These are phyloP conservation scores for Malaclemys terrapin DNA, from an alignment of 2,113 vertebrate genomes.

Conservation along the genomic window DNA sequence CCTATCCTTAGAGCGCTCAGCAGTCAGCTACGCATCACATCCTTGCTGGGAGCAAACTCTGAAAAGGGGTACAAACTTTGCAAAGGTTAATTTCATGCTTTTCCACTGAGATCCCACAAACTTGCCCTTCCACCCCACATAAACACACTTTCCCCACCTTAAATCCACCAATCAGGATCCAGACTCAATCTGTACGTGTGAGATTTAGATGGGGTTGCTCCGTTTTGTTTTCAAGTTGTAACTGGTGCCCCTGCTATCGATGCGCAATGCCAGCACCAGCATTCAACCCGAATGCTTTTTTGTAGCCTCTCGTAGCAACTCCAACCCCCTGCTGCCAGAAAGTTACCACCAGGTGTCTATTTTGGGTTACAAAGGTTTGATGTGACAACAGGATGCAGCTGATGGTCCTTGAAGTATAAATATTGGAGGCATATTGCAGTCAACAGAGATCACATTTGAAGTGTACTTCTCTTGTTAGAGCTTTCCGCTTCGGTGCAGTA, in stretches of 20 bases:
- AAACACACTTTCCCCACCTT: not conserved
- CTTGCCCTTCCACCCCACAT: not conserved
- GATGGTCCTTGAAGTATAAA: not conserved
- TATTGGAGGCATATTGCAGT: not conserved
- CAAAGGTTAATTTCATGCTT: not conserved
- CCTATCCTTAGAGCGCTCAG: rapidly evolving
- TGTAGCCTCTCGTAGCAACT: not conserved
- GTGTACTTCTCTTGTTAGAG: not conserved
- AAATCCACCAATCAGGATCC: rapidly evolving
- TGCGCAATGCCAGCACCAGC: rapidly evolving
- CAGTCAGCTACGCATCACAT: not conserved
- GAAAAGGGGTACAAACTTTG: not conserved
- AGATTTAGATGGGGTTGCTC: not conserved
- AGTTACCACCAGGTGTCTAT: rapidly evolving
- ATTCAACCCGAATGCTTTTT: rapidly evolving
- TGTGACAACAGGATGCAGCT: not conserved
- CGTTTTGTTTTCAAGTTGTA: rapidly evolving
- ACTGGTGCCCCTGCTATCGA: not conserved
- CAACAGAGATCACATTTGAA: not conserved
- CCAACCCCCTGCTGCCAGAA: not conserved
- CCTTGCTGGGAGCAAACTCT: not conserved
- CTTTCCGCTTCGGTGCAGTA: not conserved
- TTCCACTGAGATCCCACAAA: not conserved
- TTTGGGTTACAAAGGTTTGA: not conserved
- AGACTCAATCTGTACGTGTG: not conserved